Conservation (phyloP, 2,113 vertebrate species). For the Danio rerio region DNA sequence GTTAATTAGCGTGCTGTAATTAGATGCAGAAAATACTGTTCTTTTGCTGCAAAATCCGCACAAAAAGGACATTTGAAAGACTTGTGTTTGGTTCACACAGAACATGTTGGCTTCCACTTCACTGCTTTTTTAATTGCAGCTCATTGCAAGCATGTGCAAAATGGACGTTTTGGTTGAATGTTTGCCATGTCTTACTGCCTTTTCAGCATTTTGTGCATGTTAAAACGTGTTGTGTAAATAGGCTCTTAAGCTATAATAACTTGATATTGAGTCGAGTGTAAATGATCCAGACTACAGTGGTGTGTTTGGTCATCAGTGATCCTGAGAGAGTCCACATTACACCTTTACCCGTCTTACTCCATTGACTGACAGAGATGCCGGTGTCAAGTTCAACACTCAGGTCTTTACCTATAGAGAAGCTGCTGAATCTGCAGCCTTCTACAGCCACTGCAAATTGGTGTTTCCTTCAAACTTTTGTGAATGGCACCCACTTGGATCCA, state of each 20-base stretch:
- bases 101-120: background rate
- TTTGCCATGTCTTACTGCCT: background rate
- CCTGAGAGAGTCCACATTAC: slow-evolving; percentile 3
- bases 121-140: background rate
- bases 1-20: slow-evolving; percentile 17
- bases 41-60: background rate
- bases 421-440: background rate
- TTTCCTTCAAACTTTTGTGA: background rate
- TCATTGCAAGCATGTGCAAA: background rate
- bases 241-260: background rate
- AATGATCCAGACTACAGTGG: slow-evolving; percentile 5
- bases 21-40: background rate
- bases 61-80: slow-evolving; percentile 17
- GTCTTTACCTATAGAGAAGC: background rate
- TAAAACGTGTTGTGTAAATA: background rate
- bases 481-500: background rate
- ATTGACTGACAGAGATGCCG: background rate
- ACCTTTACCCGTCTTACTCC: background rate
- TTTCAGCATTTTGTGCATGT: background rate
- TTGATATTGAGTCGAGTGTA: background rate
- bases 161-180: background rate
- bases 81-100: background rate
- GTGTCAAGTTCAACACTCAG: background rate
- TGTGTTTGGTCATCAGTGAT: background rate
- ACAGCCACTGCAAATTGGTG: background rate